phyloP scores from a whole-genome alignment of 2,797 vertebrate genomes.

The Etheostoma perlongum region DNA sequence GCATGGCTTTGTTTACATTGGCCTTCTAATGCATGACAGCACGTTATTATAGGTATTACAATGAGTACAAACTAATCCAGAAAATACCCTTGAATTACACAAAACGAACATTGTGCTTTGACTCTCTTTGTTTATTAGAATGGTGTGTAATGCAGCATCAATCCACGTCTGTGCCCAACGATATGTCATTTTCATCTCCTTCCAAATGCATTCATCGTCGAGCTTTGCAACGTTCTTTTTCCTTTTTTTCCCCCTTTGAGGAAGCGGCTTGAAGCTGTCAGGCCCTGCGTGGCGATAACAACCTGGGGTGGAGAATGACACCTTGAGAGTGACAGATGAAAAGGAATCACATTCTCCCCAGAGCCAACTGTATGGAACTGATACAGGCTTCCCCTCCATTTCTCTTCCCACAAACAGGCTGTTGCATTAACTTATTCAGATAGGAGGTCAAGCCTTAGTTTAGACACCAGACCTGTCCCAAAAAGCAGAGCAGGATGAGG shows the following conservation, averaged over 20 bases:
- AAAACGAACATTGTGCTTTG: conserved; percentile 64
- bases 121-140: conserved; percentile 75
- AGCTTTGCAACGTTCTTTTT: conserved; percentile 71
- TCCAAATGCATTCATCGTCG: conserved; percentile 69
- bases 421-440: conserved; percentile 94
- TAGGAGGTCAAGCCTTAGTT: conserved; percentile 87
- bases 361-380: conserved; percentile 91
- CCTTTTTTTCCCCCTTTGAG: conserved; percentile 51
- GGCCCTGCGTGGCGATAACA: conserved; percentile 88
- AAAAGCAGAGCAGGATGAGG: conserved; percentile 76
- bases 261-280: conserved; percentile 91
- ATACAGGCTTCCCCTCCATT: conserved; percentile 83
- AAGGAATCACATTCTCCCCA: conserved; percentile 88
- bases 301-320: conserved; percentile 91
- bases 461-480: conserved; percentile 87
- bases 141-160: conserved; percentile 66
- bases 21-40: conserved; percentile 32
- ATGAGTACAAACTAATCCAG: conserved; percentile 76
- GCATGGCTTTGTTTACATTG: conserved; percentile 53
- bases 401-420: conserved; percentile 85
- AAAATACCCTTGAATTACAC: conserved; percentile 68
- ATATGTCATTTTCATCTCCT: conserved; percentile 77
- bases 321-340: conserved; percentile 92
- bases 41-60: conserved; percentile 53
- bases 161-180: conserved; percentile 72